Percentiles rank a stretch among this genome's conserved stretches.
Evolutionary conservation across 1,140 invertebrate genomes (phyloP).

Genomic region (Drosophila virilis): DNA sequence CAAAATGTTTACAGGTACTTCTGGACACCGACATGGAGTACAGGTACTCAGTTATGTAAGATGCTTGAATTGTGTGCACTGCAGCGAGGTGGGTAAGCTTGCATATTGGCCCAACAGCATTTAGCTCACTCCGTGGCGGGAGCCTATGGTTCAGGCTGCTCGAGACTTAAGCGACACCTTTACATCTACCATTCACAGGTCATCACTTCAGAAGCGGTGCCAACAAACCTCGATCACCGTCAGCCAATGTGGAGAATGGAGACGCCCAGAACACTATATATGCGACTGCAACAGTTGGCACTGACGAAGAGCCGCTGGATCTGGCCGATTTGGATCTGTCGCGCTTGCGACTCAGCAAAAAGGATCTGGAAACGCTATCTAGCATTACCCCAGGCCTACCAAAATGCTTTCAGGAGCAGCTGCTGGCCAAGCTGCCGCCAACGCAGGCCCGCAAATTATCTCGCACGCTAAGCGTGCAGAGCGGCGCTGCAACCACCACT

Average conservation of each 20-base stretch:
- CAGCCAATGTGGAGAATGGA: slow-evolving; percentile 47
- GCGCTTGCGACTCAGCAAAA: slow-evolving; percentile 87
- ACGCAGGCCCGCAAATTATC: slow-evolving; percentile 87
- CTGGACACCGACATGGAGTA: slow-evolving; percentile 10
- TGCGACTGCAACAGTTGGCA: not conserved
- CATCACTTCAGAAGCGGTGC: slow-evolving; percentile 41
- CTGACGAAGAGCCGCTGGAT: slow-evolving; percentile 85
- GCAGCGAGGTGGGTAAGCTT: slow-evolving; percentile 24
- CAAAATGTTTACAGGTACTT: slow-evolving; percentile 61
- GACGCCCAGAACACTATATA: not conserved
- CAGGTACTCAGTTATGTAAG: slow-evolving; percentile 16
- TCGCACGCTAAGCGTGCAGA: slow-evolving; percentile 87
- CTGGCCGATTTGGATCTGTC: slow-evolving; percentile 88
- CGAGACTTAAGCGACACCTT: slow-evolving; percentile 4
- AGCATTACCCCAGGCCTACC: slow-evolving; percentile 88
- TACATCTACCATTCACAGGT: slow-evolving; percentile 51
- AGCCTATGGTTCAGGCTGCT: not conserved
- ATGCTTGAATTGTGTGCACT: slow-evolving; percentile 3
- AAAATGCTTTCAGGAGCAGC: slow-evolving; percentile 87
- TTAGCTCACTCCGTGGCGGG: not conserved
- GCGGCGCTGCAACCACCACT: slow-evolving; percentile 36
- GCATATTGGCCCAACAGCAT: slow-evolving; percentile 17
- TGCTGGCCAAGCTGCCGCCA: slow-evolving; percentile 87
- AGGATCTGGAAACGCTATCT: slow-evolving; percentile 87
- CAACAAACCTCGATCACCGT: slow-evolving; percentile 48